Evolutionary conservation across 1,140 invertebrate species (phyloP).

Genomic region (Sminthurides bifidus): DNA sequence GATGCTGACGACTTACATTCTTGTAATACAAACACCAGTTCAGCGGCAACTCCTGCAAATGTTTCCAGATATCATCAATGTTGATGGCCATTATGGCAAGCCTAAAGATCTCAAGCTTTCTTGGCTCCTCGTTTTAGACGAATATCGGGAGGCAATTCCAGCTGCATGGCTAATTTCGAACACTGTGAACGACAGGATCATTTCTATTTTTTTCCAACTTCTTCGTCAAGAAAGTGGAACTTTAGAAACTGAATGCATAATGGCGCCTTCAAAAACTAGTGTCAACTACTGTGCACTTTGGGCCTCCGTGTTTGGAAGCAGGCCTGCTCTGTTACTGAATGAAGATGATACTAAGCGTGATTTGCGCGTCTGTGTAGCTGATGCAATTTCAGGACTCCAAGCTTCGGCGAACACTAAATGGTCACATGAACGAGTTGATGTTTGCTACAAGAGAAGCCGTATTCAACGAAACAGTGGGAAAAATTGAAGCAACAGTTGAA

Average conservation of each 20-base stretch:
- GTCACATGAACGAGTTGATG: neutral
- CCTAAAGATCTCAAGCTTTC: constrained; percentile 15
- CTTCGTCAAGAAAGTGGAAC: constrained; percentile 13
- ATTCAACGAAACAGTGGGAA: neutral
- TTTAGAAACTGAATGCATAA: constrained; percentile 9
- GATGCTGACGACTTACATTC: constrained; percentile 14
- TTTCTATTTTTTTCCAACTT: constrained; percentile 10
- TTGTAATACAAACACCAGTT: constrained; percentile 26
- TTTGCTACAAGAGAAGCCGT: neutral
- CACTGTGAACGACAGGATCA: constrained; percentile 2
- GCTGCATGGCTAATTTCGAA: constrained; percentile 22
- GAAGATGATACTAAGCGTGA: constrained; percentile 13
- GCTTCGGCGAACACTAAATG: neutral
- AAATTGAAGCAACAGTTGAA: neutral
- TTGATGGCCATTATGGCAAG: constrained; percentile 19
- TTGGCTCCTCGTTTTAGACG: constrained; percentile 21
- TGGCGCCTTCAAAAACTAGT: constrained; percentile 10
- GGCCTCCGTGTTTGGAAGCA: constrained; percentile 7
- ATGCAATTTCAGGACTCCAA: constrained; percentile 3
- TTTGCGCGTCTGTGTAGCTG: constrained; percentile 4
- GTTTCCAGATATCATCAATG: constrained; percentile 14
- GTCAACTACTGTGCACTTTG: constrained; percentile 12
- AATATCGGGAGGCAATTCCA: constrained; percentile 21
- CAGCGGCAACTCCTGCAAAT: constrained; percentile 24
- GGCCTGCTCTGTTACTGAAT: constrained; percentile 14